Evolutionary conservation across 2,797 vertebrate species (phyloP).

Genomic region (Alfaro cultratus): DNA sequence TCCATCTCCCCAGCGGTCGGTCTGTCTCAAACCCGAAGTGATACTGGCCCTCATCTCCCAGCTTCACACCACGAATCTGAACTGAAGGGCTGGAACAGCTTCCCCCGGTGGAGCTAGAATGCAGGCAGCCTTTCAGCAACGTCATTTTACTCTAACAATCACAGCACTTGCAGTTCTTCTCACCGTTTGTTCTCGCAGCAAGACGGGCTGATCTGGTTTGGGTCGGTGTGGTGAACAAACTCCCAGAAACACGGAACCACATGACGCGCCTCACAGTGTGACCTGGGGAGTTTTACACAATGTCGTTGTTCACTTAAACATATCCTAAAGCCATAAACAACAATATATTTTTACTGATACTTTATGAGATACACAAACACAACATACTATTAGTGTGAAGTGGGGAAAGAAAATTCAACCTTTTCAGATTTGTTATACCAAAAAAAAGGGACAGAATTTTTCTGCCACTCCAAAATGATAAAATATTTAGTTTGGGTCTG

Average conservation of each 20-base stretch:
- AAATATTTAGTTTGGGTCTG: background rate
- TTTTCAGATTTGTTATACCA: background rate
- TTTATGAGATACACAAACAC: background rate
- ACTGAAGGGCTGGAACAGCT: conserved; percentile 79
- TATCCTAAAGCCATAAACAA: background rate
- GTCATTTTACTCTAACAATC: background rate
- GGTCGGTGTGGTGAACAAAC: conserved; percentile 76
- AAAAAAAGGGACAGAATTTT: background rate
- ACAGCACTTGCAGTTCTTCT: too few relatives aligned
- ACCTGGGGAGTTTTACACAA: conserved; percentile 49
- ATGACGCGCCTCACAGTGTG: conserved; percentile 66
- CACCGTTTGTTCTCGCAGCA: conserved; percentile 66
- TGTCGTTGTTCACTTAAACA: background rate
- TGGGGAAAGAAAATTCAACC: too few relatives aligned
- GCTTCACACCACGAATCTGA: too few relatives aligned
- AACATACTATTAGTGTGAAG: background rate
- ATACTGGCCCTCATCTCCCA: too few relatives aligned
- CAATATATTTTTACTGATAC: background rate
- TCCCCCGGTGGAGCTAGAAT: conserved; percentile 63
- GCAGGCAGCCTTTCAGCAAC: background rate
- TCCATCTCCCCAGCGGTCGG: too few relatives aligned
- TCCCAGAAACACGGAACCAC: conserved; percentile 83
- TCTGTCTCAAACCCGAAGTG: too few relatives aligned
- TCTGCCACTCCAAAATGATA: background rate
- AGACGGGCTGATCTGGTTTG: conserved; percentile 72